Percentiles rank a stretch among this genome's conserved stretches.
phyloP scores from a whole-genome alignment of 1,140 invertebrate species.

The Aphis craccivora region DNA sequence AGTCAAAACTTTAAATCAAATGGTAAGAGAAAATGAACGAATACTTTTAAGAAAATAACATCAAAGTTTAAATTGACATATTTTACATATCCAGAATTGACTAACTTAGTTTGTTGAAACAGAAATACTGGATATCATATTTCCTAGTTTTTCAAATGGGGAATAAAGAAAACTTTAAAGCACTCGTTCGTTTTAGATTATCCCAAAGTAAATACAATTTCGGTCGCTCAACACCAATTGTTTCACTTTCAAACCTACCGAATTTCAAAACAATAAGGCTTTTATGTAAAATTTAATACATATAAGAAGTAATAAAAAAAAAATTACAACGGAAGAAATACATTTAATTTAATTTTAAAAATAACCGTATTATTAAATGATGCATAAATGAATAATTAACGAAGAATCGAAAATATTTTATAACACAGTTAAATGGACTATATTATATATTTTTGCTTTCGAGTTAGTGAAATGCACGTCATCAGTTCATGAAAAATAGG shows the following conservation, averaged over 20 bases:
- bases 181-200: background rate
- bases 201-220: background rate
- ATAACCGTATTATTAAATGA: background rate
- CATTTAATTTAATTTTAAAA: background rate
- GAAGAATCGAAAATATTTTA: background rate
- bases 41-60: conserved; percentile 17
- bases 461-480: background rate
- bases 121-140: background rate
- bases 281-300: background rate
- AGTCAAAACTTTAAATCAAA: background rate
- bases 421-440: background rate
- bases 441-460: background rate
- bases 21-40: background rate
- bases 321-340: background rate
- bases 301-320: background rate
- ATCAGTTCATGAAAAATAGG: background rate
- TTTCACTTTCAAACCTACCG: background rate
- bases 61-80: background rate
- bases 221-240: background rate
- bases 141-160: background rate
- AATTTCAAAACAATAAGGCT: background rate
- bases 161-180: background rate
- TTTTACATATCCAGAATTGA: conserved; percentile 14
- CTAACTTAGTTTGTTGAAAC: background rate
- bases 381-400: background rate